Evolutionary conservation across 2,797 vertebrate species (phyloP).

Genomic region (Gorsachius magnificus): DNA sequence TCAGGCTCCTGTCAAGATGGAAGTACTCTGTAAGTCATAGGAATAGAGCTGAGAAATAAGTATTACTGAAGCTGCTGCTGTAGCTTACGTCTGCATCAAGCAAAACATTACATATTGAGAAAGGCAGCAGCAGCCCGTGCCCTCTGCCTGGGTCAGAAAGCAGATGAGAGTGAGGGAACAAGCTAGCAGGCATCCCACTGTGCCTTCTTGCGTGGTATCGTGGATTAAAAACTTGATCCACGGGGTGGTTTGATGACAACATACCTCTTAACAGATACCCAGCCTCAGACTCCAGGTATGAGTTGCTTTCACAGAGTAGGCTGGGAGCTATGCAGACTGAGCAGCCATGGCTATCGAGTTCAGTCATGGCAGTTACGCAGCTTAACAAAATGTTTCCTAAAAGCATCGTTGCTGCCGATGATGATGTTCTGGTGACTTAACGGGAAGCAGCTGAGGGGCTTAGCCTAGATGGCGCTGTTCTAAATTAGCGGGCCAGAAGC

Average conservation of each 20-base stretch:
- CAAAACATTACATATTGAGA: neutral
- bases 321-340: fast-evolving
- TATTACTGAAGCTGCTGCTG: neutral
- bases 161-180: neutral
- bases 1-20: neutral
- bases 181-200: neutral
- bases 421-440: neutral
- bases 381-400: neutral
- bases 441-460: neutral
- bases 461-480: neutral
- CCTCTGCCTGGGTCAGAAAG: neutral
- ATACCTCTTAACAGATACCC: neutral
- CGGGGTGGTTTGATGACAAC: neutral
- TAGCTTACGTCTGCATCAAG: neutral
- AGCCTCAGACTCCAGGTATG: fast-evolving
- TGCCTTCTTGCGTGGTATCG: fast-evolving
- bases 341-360: neutral
- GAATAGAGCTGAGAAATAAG: neutral
- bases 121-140: neutral
- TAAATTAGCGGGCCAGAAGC: neutral
- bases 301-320: neutral
- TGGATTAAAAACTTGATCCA: neutral
- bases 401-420: neutral
- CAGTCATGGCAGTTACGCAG: fast-evolving
- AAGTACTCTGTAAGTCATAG: neutral